Evolutionary conservation across 2,888 invertebrate species (phyloP), one percentile per base, ranked within the genome.

Genomic region (Blastobasis adustella): DNA sequence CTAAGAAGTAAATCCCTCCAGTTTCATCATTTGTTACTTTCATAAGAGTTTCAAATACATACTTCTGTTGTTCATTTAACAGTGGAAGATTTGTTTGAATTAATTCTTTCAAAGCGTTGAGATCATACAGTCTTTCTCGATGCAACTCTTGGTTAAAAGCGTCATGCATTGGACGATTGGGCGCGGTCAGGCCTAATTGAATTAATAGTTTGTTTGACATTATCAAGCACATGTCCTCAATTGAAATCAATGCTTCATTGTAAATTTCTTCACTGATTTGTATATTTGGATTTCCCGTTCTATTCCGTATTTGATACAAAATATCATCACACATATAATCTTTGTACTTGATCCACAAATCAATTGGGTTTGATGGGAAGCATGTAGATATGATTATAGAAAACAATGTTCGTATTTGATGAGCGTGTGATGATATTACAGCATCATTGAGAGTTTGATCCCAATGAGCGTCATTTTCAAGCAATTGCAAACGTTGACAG

Each of bases 61-160:
- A 56, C 51, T 60, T 60, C 44, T 61, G 60, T 58, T 62, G 54
- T 54, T 61, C 51, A 54, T 66, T 62, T 8, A 60, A 59, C 45
- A 58, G 58, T 47, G 58, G 57, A 55, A 61, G 47, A 60, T 60
- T 63, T 57, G n/a, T 62, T 58, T 46, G 57, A 63, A 67, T 49
- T 44, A 45, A 54, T 62, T 63, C 54, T 46, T 50, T 55, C 51
- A 63, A 60, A 49, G 51, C 6, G 3, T 60, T 10, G 47, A 47
- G 38, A 45, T 65, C 58, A 55, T 64, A 63, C 48, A 59, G 59
- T 0, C 23, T 47, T 58, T 61, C 60, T 45, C 58, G 51, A 52
- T 52, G 45, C 50, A 58, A 54, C 37, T 4, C 10, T 59, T 51
- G 36, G 45, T 57, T 8, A 53, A 63, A 62, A 54, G 57, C 37